These are phyloP conservation scores for Erithacus rubecula DNA, from an alignment of 2,797 vertebrate genomes.

Conservation along the genomic window DNA sequence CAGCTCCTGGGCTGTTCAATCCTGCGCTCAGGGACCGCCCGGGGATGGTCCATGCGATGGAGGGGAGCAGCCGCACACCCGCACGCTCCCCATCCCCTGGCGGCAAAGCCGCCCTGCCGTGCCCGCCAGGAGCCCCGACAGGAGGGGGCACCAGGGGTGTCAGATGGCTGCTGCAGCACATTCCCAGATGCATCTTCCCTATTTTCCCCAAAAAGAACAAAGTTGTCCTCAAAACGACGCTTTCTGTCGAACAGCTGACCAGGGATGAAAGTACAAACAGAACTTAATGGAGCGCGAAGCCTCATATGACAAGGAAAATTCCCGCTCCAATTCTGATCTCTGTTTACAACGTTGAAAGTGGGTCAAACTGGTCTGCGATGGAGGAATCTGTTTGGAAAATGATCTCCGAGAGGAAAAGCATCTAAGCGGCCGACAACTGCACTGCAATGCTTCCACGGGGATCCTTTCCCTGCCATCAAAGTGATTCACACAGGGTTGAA, in stretches of 20 bases:
- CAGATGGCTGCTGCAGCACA: background rate
- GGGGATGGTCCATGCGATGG: background rate
- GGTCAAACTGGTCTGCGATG: constrained; percentile 24
- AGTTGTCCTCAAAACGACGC: background rate
- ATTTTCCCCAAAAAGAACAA: background rate
- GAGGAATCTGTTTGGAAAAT: background rate
- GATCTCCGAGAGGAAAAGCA: constrained; percentile 33
- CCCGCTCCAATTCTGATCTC: constrained; percentile 30
- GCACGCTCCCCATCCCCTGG: rapidly evolving
- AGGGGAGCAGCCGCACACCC: background rate
- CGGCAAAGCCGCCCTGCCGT: background rate
- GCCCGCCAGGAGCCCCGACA: background rate
- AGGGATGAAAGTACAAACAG: constrained; percentile 48
- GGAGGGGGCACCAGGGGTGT: background rate
- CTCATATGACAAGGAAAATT: constrained; percentile 56
- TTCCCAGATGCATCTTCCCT: background rate
- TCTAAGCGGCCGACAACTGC: background rate
- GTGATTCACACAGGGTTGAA: background rate
- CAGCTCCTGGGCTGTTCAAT: background rate
- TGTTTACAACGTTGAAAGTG: constrained; percentile 48
- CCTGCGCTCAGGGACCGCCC: rapidly evolving
- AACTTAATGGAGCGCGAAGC: constrained; percentile 49
- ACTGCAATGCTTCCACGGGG: background rate
- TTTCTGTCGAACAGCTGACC: constrained; percentile 3
- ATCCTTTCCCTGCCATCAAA: background rate